Base-by-base conservation (phyloP, 1,140 invertebrate genomes). In the Hormaphis cornu region DNA sequence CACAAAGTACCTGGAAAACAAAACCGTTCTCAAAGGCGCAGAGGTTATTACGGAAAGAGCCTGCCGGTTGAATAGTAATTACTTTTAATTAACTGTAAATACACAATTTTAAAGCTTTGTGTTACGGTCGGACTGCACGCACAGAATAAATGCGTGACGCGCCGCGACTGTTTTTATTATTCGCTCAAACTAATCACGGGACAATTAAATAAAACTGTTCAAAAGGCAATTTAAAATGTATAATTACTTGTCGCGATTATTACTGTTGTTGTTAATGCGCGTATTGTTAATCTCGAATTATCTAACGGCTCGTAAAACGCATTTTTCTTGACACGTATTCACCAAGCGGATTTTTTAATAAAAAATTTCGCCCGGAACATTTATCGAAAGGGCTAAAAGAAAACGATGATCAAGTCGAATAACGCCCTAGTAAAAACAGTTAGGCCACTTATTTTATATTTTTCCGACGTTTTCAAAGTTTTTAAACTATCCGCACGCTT, bases 61-160 rank as follows among this genome's bases (percentile, higher is more conserved):
- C 22, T 22, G 30, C 20, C 53, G 18, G 18, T 56, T 7, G 53
- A 35, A 37, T 56, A 56, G n/a, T 22, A 37, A 37, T 56, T 37
- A 37, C 14, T 56, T 56, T 56, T 56, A 56, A 56, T 56, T 56
- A 56, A 56, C 53, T 24, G 33, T 56, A 56, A 56, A 56, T 56
- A 56, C 35, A 54, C 30, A 20, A 33, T 18, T 22, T 33, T 54
- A 20, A 20, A 18, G 14, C 28, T 20, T 24, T 56, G 18, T 35
- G 53, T 56, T 54, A 56, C 33, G 33, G 53, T 37, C 33, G 22
- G 37, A 56, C n/a, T n/a, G n/a, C 53, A 56, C 53, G 53, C 33
- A 56, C 30, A 14, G 33, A 16, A 37, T 37, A 37, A 56, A 37
- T 37, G 33, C 9, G 30, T 56, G 16, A 56, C 33, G 5, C 20